phyloP scores from a whole-genome alignment of 2,113 vertebrate species.

The Podocnemis expansa region DNA sequence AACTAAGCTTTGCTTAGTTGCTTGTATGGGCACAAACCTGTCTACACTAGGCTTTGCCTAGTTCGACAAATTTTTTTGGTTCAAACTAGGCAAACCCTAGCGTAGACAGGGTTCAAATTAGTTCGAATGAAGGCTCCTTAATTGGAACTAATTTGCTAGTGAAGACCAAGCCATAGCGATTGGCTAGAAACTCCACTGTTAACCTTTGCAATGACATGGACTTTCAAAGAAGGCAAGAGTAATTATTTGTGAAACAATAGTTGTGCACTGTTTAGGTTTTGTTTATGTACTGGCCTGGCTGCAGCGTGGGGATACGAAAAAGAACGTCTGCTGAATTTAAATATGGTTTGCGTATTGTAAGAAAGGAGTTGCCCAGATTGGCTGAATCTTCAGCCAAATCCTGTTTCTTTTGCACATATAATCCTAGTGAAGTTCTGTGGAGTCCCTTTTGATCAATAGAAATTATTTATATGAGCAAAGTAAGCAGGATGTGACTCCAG shows the following conservation, averaged over 20 bases:
- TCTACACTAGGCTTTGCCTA: too few relatives aligned
- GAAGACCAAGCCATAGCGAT: too few relatives aligned
- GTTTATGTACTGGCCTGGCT: neutral
- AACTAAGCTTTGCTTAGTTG: too few relatives aligned
- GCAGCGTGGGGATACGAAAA: rapidly evolving
- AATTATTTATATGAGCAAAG: neutral
- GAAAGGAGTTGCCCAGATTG: neutral
- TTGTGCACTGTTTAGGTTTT: neutral
- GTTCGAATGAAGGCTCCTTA: too few relatives aligned
- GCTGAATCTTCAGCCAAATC: neutral
- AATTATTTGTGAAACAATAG: rapidly evolving
- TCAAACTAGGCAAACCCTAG: too few relatives aligned
- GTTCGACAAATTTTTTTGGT: too few relatives aligned
- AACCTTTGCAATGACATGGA: rapidly evolving
- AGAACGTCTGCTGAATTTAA: neutral
- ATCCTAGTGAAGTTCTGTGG: neutral
- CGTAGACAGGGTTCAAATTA: too few relatives aligned
- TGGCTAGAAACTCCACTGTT: neutral
- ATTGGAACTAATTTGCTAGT: too few relatives aligned
- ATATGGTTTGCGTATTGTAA: neutral
- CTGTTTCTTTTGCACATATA: neutral
- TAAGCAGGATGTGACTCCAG: neutral
- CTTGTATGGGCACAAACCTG: too few relatives aligned
- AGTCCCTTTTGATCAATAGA: neutral
- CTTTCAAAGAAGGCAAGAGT: neutral